These are phyloP conservation scores for Aelia acuminata DNA, from an alignment of 2,888 invertebrate genomes.

Conservation along the genomic window DNA sequence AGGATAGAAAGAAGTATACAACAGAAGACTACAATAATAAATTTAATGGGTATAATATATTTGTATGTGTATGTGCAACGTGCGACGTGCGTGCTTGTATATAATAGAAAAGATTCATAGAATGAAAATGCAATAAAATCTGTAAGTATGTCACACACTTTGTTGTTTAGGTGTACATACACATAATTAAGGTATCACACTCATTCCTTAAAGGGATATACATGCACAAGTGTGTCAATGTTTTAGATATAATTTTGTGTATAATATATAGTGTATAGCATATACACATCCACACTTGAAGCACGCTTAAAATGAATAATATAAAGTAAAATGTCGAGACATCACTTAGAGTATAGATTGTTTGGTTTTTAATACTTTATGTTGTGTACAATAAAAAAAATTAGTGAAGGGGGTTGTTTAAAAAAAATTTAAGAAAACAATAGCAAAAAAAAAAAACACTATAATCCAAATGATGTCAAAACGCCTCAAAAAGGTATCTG, in stretches of 20 bases:
- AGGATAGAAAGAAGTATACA: neutral
- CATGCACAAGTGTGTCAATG: conserved; percentile 27
- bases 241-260: neutral
- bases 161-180: neutral
- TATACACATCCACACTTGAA: conserved; percentile 39
- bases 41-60: neutral
- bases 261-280: conserved; percentile 3
- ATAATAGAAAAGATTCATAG: neutral
- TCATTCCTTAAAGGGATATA: neutral
- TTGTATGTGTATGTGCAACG: conserved; percentile 42
- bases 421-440: conserved; percentile 22
- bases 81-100: conserved; percentile 24
- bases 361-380: conserved; percentile 62
- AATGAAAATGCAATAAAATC: neutral
- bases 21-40: conserved; percentile 30
- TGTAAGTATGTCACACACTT: neutral
- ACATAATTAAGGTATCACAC: neutral
- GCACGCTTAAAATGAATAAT: conserved; percentile 49
- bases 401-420: neutral
- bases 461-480: conserved; percentile 65
- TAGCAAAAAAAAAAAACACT: conserved; percentile 61
- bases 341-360: conserved; percentile 65
- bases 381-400: conserved; percentile 59
- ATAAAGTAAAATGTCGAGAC: conserved; percentile 61
- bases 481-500: conserved; percentile 63